Evolutionary conservation across 2,797 vertebrate genomes (phyloP), one percentile per base, ranked within the genome.

Genomic region (Chelidonichthys spinosus): DNA sequence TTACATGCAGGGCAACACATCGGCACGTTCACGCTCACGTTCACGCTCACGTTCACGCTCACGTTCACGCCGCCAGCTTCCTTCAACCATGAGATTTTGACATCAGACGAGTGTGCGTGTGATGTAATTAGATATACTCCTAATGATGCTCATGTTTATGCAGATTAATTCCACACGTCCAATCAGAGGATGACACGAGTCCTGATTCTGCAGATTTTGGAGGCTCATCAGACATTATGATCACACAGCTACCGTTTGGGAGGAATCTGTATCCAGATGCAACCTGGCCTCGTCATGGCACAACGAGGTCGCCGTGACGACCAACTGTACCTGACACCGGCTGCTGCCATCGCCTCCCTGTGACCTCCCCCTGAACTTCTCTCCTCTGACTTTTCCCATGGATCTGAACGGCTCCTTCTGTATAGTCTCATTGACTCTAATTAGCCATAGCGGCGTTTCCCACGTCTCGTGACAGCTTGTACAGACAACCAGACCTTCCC

Each of bases 381-480:
- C 54, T 78, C 39, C 63, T 70, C 36, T 18, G 60, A 77, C 81
- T 82, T 77, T 88, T 86, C 87, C 83, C 89, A 85, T 70, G 78
- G 64, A 80, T 69, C 64, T 6, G 50, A 52, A 69, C 61, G 65
- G 65, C 56, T 75, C 7, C 1, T 35, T 73, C 73, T 78, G 37
- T 74, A 39, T 52, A 33, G 72, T 77, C 73, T 77, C 82, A 82
- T 88, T 87, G 81, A 84, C 84, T 90, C 80, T 85, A 89, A 91
- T 92, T 90, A 88, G 76, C 84, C 80, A 42, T 61, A 80, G 73
- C 76, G 11, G 56, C 80, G 64, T 87, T 93, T 89, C 86, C 85
- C 88, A 84, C 81, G 65, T 90, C 85, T 87, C 79, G 79, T 89
- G 90, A 87, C 87, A 86, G 85, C 81, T 80, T 55, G 70, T 56